Conservation (phyloP, 2,888 invertebrate genomes). For the Leptopilina syphax region DNA sequence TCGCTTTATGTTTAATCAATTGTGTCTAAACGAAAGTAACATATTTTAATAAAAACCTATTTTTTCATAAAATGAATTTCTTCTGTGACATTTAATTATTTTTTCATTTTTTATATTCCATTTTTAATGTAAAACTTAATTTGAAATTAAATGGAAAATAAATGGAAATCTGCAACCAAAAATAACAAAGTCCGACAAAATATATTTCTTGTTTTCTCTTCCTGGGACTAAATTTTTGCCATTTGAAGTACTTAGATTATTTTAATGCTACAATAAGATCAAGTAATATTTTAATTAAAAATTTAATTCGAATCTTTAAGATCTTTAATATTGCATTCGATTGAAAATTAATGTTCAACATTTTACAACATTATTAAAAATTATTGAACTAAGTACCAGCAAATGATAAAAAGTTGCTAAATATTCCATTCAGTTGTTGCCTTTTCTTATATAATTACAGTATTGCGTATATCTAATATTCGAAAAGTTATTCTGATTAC, state of each 20-base stretch:
- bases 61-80: no score
- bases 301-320: neutral
- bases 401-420: slow-evolving; percentile 9
- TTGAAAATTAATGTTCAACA: no score
- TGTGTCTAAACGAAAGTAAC: no score
- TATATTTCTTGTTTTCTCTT: neutral
- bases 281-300: neutral
- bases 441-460: neutral
- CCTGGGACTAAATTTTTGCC: no score
- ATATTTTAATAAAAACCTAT: no score
- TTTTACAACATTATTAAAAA: neutral
- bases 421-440: slow-evolving; percentile 8
- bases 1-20: no score
- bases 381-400: neutral
- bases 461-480: neutral
- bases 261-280: neutral
- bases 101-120: neutral
- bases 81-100: neutral
- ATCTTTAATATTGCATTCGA: no score
- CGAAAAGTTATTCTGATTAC: slow-evolving; percentile 1
- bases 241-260: neutral
- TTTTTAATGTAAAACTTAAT: neutral
- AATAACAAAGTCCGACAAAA: neutral
- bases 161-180: neutral
- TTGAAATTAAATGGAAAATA: neutral